These are phyloP conservation scores for Styela clava DNA, from an alignment of 23 tunicate genomes.

Conservation along the genomic window DNA sequence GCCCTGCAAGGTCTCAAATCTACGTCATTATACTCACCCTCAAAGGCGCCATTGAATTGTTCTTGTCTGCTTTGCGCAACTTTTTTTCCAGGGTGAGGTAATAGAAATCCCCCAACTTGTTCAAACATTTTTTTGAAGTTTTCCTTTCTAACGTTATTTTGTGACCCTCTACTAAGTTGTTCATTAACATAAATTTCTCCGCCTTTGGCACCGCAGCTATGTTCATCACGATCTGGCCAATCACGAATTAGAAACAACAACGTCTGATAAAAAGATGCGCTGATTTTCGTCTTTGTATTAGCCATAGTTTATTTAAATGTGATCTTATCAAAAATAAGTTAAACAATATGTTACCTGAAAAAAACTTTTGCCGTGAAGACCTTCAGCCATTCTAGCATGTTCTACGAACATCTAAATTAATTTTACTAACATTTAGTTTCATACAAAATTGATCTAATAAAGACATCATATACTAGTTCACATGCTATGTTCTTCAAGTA, in stretches of 20 bases:
- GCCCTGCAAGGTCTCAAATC: no score
- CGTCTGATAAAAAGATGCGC: no score
- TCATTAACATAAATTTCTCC: background rate
- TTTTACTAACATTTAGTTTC: no score
- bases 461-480: no score
- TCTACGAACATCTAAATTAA: background rate
- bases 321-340: no score
- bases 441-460: no score
- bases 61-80: background rate
- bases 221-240: background rate
- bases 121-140: background rate
- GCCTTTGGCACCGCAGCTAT: background rate
- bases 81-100: background rate
- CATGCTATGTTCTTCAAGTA: no score
- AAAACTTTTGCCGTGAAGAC: no score
- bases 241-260: background rate
- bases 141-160: background rate
- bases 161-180: background rate
- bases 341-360: background rate
- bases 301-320: no score
- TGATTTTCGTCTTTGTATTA: no score
- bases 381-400: background rate
- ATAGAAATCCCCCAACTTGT: background rate
- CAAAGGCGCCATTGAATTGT: background rate
- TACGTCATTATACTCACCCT: background rate